Evolutionary conservation across 2,113 vertebrate genomes (phyloP).

Genomic region (Halichoerus grypus): DNA sequence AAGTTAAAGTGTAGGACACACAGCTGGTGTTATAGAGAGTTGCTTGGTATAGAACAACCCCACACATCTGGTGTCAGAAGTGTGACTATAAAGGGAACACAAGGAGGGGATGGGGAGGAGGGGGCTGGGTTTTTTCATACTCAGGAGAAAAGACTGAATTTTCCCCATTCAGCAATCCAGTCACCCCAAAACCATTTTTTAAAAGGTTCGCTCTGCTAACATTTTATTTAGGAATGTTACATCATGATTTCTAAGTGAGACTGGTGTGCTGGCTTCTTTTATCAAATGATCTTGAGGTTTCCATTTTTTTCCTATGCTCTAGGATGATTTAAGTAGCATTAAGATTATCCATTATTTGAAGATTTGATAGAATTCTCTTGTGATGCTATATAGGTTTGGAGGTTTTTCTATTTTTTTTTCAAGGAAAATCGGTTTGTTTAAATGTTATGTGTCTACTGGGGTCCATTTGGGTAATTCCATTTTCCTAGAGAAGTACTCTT

Average conservation of each 20-base stretch:
- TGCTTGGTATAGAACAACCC: neutral
- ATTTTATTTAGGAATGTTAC: slow-evolving; percentile 10
- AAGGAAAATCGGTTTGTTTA: neutral
- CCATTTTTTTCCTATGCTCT: neutral
- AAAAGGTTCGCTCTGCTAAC: neutral
- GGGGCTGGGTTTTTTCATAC: neutral
- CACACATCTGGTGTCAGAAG: neutral
- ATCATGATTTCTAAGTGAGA: neutral
- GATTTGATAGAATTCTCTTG: neutral
- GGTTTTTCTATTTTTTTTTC: neutral
- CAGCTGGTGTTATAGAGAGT: neutral
- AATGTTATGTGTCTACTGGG: neutral
- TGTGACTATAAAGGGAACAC: neutral
- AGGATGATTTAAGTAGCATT: neutral
- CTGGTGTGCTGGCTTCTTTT: neutral
- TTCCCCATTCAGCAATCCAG: neutral
- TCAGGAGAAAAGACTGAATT: neutral
- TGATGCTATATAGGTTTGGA: neutral
- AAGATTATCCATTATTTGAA: neutral
- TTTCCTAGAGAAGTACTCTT: slow-evolving; percentile 14
- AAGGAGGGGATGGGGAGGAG: neutral
- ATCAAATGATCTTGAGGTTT: neutral
- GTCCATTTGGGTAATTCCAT: neutral
- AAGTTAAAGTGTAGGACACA: neutral
- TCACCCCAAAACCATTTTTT: neutral